phyloP scores from a whole-genome alignment of 2,888 invertebrate species.

The Asteroscopus sphinx region DNA sequence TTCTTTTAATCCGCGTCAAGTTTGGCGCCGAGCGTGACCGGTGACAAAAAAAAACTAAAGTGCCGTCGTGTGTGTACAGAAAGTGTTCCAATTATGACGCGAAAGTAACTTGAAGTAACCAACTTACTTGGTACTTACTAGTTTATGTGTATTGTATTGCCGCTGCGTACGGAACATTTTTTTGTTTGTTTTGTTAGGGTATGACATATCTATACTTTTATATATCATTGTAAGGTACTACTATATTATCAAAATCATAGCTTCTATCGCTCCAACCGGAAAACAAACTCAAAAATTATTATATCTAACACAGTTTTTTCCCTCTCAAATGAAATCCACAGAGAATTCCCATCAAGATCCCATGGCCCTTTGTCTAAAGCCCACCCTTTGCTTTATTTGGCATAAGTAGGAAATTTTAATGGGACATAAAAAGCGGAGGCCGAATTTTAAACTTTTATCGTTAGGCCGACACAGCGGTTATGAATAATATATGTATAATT shows the following conservation, averaged over 20 bases:
- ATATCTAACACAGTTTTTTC: slow-evolving; percentile 67
- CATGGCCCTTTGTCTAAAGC: slow-evolving; percentile 67
- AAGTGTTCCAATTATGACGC: too few species aligned
- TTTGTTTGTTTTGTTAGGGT: too few species aligned
- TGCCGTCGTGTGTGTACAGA: too few species aligned
- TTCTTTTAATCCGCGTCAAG: too few species aligned
- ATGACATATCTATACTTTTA: too few species aligned
- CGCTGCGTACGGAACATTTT: too few species aligned
- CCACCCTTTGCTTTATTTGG: slow-evolving; percentile 73
- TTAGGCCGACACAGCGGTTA: slow-evolving; percentile 57
- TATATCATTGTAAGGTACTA: too few species aligned
- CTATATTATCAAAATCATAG: slow-evolving; percentile 6
- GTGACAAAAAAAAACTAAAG: too few species aligned
- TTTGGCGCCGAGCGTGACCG: too few species aligned
- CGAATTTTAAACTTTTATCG: slow-evolving; percentile 69
- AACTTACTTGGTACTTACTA: too few species aligned
- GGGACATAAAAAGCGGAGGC: slow-evolving; percentile 65
- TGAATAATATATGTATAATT: slow-evolving; percentile 61
- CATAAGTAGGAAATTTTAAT: slow-evolving; percentile 71
- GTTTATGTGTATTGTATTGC: too few species aligned
- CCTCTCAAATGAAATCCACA: slow-evolving; percentile 59
- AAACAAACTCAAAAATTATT: slow-evolving; percentile 59
- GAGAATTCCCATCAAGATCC: slow-evolving; percentile 71
- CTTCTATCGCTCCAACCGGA: slow-evolving; percentile 35
- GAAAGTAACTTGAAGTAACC: too few species aligned